Conservation (phyloP, 2,888 invertebrate genomes). For the Eretmocerus hayati region DNA sequence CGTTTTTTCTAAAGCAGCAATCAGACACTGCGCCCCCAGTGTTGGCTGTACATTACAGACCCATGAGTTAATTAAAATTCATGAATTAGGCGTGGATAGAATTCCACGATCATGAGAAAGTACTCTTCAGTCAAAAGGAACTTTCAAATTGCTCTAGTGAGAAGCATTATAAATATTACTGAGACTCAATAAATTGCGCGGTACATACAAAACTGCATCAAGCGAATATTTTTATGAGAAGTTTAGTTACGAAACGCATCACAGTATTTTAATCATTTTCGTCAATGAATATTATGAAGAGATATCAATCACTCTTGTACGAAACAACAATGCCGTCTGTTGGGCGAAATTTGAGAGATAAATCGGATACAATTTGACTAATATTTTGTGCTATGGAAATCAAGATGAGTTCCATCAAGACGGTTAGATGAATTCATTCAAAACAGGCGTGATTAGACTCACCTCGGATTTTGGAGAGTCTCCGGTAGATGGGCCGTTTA, state of each 20-base stretch:
- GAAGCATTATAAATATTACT: too few species aligned
- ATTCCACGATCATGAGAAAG: slow-evolving; percentile 9
- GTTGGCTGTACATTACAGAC: slow-evolving; percentile 30
- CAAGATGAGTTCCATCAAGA: too few species aligned
- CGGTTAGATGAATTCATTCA: too few species aligned
- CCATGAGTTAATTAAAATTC: slow-evolving; percentile 18
- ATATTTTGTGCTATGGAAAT: too few species aligned
- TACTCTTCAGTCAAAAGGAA: not conserved
- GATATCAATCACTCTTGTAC: slow-evolving; percentile 6
- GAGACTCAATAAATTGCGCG: too few species aligned
- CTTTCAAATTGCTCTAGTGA: too few species aligned
- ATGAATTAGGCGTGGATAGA: slow-evolving; percentile 13
- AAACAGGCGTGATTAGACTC: too few species aligned
- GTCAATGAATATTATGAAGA: slow-evolving; percentile 14
- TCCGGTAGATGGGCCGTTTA: slow-evolving; percentile 38
- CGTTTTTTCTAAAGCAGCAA: slow-evolving; percentile 40
- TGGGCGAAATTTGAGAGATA: too few species aligned
- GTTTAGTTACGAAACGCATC: slow-evolving; percentile 19
- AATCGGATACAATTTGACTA: too few species aligned
- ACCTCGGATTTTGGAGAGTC: slow-evolving; percentile 43
- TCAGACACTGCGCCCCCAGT: slow-evolving; percentile 35
- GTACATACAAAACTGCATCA: too few species aligned
- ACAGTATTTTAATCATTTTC: slow-evolving; percentile 8
- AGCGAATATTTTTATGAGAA: too few species aligned
- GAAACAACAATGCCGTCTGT: slow-evolving; percentile 19